Base-by-base conservation (phyloP, 2,797 vertebrate genomes). In the Sebastes miniatus region DNA sequence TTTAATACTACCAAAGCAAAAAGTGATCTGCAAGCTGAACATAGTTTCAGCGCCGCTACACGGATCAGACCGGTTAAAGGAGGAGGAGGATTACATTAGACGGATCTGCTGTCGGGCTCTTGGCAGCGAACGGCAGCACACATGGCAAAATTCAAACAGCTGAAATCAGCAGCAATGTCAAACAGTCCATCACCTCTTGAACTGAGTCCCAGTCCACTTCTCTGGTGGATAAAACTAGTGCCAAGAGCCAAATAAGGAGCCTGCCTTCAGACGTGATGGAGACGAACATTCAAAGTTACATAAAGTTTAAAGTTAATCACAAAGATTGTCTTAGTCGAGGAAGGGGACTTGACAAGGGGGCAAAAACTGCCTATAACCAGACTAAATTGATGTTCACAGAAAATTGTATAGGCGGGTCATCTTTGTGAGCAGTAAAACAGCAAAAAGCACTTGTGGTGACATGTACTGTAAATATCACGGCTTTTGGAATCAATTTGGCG, bases 81-180 rank as follows among this genome's bases (percentile, higher is more conserved):
- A 54, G 68, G 22, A 50, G 24, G 50, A 31, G 11, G 56, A 31
- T 67, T 54, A 43, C 36, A 68, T 74, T 27, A 27, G 5, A 69
- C 24, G 7, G 65, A 43, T 27, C 62, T 81, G 25, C 22, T 52
- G 5, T 69, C 25, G 29, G 57, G 57, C 27, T 79, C 64, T 73
- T 69, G 80, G 73, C 69, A 62, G 39, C 16, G n/a, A 78, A 68
- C 29, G 1, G 16, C 56, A 64, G 62, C 61, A 29, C 58, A 73
- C 58, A 77, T 71, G 24, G 47, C 34, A 79, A 81, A 79, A 59
- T 34, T 67, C 27, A 80, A 77, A 85, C 27, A 39, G 50, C 57
- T 76, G 72, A 79, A 80, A 70, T 72, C 61, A 61, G 52, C 74
- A 73, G 57, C 36, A 54, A 20, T 27, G 34, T 75, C 72, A 69